These are phyloP conservation scores for Myxocyprinus asiaticus DNA, from an alignment of 2,113 vertebrate species.

Conservation along the genomic window DNA sequence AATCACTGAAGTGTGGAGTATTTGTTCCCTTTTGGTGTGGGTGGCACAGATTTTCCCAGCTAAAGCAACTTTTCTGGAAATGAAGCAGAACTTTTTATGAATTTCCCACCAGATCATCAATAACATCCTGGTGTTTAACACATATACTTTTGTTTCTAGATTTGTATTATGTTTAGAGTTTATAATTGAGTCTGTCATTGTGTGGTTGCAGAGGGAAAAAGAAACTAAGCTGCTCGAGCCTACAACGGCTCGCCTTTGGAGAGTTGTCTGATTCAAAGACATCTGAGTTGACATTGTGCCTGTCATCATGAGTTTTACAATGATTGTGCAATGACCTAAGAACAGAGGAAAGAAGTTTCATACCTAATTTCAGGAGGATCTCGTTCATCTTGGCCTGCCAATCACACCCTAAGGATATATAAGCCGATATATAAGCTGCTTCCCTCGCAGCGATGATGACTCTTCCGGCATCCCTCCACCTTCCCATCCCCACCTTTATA, in stretches of 20 bases:
- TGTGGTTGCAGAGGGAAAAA: background rate
- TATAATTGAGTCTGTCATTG: conserved; percentile 2
- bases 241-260: background rate
- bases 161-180: background rate
- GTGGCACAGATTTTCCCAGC: conserved; percentile 21
- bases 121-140: background rate
- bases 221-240: background rate
- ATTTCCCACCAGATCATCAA: conserved; percentile 1
- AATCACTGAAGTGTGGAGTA: conserved; percentile 14
- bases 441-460: too few relatives aligned
- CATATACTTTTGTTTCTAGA: conserved; percentile 11
- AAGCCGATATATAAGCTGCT: too few relatives aligned
- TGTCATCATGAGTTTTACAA: background rate
- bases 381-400: too few relatives aligned
- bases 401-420: too few relatives aligned
- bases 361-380: too few relatives aligned
- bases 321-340: conserved; percentile 5
- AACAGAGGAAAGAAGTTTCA: background rate
- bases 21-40: conserved; percentile 6
- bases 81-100: conserved; percentile 6
- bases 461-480: too few relatives aligned
- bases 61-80: conserved; percentile 17
- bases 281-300: conserved; percentile 14
- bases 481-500: too few relatives aligned
- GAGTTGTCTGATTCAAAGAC: background rate